Evolutionary conservation across 2,113 vertebrate genomes (phyloP), one percentile per base, ranked within the genome.

Genomic region (Spilogale gracilis): DNA sequence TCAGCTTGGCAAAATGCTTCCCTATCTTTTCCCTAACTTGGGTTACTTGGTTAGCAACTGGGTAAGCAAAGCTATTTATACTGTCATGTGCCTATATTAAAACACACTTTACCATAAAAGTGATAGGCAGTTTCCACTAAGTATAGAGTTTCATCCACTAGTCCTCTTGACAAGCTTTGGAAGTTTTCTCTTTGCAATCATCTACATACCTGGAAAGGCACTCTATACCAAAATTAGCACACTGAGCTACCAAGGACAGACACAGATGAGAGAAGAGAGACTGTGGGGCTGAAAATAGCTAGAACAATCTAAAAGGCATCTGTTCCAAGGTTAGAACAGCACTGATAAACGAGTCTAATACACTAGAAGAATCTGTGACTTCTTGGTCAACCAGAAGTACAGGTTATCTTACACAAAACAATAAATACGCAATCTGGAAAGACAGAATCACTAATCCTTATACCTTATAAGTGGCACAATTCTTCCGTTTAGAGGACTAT

Each of bases 201-300:
- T 92, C 84, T 94, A 95, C 71, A 92, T 96, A 95, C 92, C 96
- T 88, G 79, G 91, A 97, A 96, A 96, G 90, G 90, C 69, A 90
- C 61, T 88, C 63, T 89, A 18, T 73, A 86, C 91, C 95, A 95
- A 97, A 98, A 96, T 98, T 97, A 98, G 95, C 92, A 93, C 76
- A 96, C 67, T 93, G 61, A 93, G 90, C 79, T 96, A 93, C 58
- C 48, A 90, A 97, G 95, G 79, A 84, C 71, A 89, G 85, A 69
- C 25, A 94, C 38, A 91, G 80, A 92, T 60, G 95, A 86, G 76
- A 48, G 58, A 91, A 83, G 76, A 69, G 60, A 92, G 88, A 92
- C 9, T 10, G 23, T 83, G 81, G 92, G 56, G 32, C 82, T 76
- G 78, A 97, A 96, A 96, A 90, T 86, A 97, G 80, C 84, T 54